phyloP scores from a whole-genome alignment of 1,140 invertebrate genomes.

The Vanessa tameamea region DNA sequence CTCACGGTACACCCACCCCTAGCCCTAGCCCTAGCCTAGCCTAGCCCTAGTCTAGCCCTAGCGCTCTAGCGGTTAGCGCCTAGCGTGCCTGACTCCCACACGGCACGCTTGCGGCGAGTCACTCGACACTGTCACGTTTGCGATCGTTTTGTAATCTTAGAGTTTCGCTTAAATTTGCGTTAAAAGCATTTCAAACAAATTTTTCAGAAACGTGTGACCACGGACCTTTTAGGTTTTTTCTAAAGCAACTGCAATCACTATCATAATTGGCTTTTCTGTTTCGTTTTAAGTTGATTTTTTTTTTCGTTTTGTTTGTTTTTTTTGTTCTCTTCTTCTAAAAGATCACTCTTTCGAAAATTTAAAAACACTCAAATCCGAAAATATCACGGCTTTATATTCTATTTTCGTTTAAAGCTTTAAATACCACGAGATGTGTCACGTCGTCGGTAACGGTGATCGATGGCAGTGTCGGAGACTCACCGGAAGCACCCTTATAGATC shows the following conservation, averaged over 20 bases:
- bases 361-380: not conserved
- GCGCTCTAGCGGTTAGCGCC: slow-evolving; percentile 30
- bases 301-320: slow-evolving; percentile 13
- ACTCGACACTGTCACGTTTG: slow-evolving; percentile 37
- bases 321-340: not conserved
- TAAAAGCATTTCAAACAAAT: not conserved
- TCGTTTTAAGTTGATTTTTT: not conserved
- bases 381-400: not conserved
- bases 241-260: not conserved
- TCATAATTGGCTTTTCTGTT: slow-evolving; percentile 12
- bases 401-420: not conserved
- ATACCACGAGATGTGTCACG: not conserved
- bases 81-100: slow-evolving; percentile 31
- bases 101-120: slow-evolving; percentile 42
- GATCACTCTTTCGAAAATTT: not conserved
- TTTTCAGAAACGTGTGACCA: not conserved
- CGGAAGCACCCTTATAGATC: slow-evolving; percentile 36
- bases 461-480: slow-evolving; percentile 55
- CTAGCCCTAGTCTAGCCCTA: slow-evolving; percentile 39
- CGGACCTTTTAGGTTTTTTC: not conserved
- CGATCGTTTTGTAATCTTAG: slow-evolving; percentile 1
- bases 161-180: slow-evolving; percentile 19
- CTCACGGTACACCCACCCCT: slow-evolving; percentile 68
- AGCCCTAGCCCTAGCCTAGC: slow-evolving; percentile 41
- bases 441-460: not conserved